Percentiles rank a stretch among this genome's conserved stretches.
phyloP scores from a whole-genome alignment of 2,888 invertebrate species.

The Bhutanitis thaidina region DNA sequence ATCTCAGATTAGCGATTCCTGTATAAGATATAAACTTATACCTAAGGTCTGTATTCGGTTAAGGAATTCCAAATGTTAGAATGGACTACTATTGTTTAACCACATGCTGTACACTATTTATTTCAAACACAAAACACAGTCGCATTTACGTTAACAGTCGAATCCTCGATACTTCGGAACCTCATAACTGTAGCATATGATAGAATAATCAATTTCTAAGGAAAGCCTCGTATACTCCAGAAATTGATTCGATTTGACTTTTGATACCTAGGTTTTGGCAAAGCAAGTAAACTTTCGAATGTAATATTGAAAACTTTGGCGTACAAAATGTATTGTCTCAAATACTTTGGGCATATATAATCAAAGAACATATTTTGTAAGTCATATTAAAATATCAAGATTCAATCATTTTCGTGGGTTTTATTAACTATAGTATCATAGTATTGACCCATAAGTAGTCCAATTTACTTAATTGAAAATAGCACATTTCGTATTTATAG shows the following conservation, averaged over 20 bases:
- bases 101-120: background rate
- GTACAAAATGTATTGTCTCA: background rate
- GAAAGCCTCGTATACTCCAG: too few species aligned
- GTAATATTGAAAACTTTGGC: background rate
- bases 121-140: too few species aligned
- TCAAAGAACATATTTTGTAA: constrained; percentile 1
- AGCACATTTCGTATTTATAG: background rate
- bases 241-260: too few species aligned
- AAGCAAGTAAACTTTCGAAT: too few species aligned
- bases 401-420: background rate
- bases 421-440: background rate
- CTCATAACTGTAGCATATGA: too few species aligned
- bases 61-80: background rate
- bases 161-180: too few species aligned
- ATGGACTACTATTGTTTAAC: background rate
- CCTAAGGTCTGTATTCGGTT: background rate
- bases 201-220: too few species aligned
- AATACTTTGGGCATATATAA: background rate
- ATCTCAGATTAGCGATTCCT: constrained; percentile 6
- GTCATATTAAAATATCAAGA: background rate
- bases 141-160: too few species aligned
- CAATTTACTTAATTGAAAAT: background rate
- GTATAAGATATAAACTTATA: background rate
- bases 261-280: too few species aligned
- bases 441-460: background rate